Base-by-base conservation (phyloP, 2,888 invertebrate genomes). In the Brassicogethes aeneus region DNA sequence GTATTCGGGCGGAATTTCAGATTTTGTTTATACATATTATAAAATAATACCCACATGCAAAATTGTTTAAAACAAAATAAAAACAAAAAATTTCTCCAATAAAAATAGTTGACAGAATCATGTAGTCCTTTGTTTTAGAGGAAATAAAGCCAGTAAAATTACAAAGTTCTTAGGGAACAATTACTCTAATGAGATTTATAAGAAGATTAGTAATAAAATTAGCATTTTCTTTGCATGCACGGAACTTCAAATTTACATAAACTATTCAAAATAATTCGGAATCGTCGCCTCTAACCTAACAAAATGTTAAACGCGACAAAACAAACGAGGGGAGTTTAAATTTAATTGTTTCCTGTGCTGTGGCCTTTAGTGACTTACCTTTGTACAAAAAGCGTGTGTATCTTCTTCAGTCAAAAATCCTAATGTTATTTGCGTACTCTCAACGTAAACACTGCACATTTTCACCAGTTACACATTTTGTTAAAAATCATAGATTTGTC, bases 401-500 rank as follows among this genome's bases (percentile, higher is more conserved):
- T 43, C 45, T 48, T 51, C 46, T 46, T 29, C 16, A 10, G 13
- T 30, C 3, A 50, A 54, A 54, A 53, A 55, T 54, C 54, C 55
- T 39, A 53, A 43, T 53, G 55, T 56, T 57, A 56, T 54, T 57
- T 53, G 54, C 46, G 51, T 53, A 52, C 47, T 50, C 52, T 57
- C 56, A 57, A 59, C 55, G 57, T 57, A 61, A 61, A 59, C 60
- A 59, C 54, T 56, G 56, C 58, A 57, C 59, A 61, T 61, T 57
- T 53, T 59, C 56, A 56, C 56, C 55, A 56, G 54, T 49, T 51
- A 48, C 54, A 54, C 56, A 57, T 57, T 54, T 56, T 53, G 52
- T 41, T n/a, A 43, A 47, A 53, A 45, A 39, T 43, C 49, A 40
- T 17, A 5, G 10, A 23, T 10, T 5, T 40, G 39, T 36, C 40